Conservation (phyloP, 2,797 vertebrate genomes). For the Tachyglossus aculeatus region DNA sequence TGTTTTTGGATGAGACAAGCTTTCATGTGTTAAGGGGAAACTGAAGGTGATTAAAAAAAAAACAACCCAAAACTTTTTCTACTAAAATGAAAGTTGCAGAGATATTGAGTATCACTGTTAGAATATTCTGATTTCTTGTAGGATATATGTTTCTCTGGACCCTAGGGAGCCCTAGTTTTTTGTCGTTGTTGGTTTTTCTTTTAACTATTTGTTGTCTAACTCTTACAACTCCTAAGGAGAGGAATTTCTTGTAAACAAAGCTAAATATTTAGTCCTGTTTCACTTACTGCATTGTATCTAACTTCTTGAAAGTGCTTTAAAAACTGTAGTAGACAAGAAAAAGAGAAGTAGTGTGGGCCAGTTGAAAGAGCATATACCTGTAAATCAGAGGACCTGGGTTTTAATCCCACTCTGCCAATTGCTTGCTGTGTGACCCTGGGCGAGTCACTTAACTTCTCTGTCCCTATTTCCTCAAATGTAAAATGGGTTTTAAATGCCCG, state of each 20-base stretch:
- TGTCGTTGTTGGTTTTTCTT: no score
- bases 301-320: not conserved
- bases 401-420: no score
- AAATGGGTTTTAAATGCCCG: no score
- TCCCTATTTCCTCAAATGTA: no score
- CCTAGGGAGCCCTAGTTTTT: no score
- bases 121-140: not conserved
- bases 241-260: not conserved
- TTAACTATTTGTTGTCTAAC: no score
- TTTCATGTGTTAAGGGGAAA: constrained; percentile 23
- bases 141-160: no score
- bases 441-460: no score
- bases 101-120: not conserved
- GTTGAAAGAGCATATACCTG: no score
- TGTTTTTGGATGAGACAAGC: not conserved
- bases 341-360: no score
- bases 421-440: no score
- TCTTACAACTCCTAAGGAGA: not conserved
- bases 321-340: not conserved
- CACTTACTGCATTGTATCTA: not conserved
- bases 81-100: not conserved
- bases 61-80: not conserved
- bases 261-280: not conserved
- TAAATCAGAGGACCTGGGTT: no score
- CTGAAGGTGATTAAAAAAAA: constrained; percentile 1